Percentiles rank a stretch among this genome's conserved stretches.
These are phyloP conservation scores for Iguana delicatissima DNA, from an alignment of 2,797 vertebrate genomes.

Conservation along the genomic window DNA sequence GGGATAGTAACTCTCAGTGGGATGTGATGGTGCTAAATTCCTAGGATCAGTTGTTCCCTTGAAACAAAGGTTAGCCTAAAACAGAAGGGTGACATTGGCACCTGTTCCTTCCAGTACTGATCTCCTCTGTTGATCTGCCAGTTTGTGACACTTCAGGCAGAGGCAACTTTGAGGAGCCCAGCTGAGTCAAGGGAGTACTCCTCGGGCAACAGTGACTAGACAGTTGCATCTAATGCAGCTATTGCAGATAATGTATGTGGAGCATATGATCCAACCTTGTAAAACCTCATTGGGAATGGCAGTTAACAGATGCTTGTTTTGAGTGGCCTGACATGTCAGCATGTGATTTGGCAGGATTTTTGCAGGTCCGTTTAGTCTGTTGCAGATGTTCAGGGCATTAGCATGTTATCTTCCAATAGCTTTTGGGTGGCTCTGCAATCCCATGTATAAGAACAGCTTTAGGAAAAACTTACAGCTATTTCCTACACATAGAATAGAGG, in stretches of 20 bases:
- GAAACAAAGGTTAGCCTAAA: not conserved
- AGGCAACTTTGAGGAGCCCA: not conserved
- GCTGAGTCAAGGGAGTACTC: not conserved
- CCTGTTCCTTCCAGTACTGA: not conserved
- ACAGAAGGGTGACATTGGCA: not conserved
- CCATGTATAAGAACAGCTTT: not conserved
- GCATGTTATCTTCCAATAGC: constrained; percentile 54
- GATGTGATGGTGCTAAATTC: not conserved
- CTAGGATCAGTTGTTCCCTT: not conserved
- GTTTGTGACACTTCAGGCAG: not conserved
- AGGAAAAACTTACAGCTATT: not conserved
- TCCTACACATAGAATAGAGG: too few species aligned
- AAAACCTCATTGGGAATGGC: not conserved
- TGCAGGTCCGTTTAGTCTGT: constrained; percentile 69
- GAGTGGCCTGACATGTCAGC: constrained; percentile 61
- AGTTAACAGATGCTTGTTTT: constrained; percentile 20
- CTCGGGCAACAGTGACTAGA: not conserved
- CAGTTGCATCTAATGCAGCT: not conserved
- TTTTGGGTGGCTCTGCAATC: constrained; percentile 55
- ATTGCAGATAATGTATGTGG: not conserved
- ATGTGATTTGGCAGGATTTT: constrained; percentile 72
- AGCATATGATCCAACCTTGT: not conserved
- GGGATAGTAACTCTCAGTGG: not conserved
- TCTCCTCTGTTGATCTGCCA: not conserved
- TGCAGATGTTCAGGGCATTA: constrained; percentile 69